phyloP scores from a whole-genome alignment of 2,888 invertebrate genomes.

The Stratiomys singularior region DNA sequence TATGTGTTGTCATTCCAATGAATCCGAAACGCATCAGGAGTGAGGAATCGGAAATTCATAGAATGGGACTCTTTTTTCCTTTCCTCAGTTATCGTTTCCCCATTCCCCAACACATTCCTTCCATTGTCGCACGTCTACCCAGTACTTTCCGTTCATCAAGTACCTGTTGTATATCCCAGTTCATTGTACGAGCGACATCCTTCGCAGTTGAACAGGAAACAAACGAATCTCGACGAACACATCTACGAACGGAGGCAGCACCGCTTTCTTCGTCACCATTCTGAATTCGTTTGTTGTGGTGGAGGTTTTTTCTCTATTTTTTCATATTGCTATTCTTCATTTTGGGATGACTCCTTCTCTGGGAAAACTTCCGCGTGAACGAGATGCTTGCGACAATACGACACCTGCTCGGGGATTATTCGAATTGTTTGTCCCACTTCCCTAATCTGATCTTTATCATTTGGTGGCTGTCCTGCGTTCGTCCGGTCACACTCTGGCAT shows the following conservation, averaged over 20 bases:
- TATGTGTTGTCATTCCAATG: neutral
- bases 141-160: neutral
- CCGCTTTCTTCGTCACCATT: neutral
- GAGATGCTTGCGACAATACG: conserved; percentile 20
- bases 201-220: neutral
- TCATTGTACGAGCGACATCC: neutral
- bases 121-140: neutral
- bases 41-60: neutral
- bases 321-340: neutral
- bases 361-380: neutral
- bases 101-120: neutral
- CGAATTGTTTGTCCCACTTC: conserved; percentile 41
- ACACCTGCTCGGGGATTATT: conserved; percentile 35
- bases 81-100: neutral
- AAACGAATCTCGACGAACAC: neutral
- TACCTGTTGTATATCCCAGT: neutral
- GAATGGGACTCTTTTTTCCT: neutral
- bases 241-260: neutral
- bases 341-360: neutral
- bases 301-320: neutral
- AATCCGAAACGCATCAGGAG: neutral
- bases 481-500: neutral
- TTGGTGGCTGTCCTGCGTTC: conserved; percentile 8
- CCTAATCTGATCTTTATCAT: conserved; percentile 26
- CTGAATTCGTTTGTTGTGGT: neutral